Percentiles rank a stretch among this genome's conserved stretches.
phyloP scores from a whole-genome alignment of 2,113 vertebrate species.

The Amazona guildingii region DNA sequence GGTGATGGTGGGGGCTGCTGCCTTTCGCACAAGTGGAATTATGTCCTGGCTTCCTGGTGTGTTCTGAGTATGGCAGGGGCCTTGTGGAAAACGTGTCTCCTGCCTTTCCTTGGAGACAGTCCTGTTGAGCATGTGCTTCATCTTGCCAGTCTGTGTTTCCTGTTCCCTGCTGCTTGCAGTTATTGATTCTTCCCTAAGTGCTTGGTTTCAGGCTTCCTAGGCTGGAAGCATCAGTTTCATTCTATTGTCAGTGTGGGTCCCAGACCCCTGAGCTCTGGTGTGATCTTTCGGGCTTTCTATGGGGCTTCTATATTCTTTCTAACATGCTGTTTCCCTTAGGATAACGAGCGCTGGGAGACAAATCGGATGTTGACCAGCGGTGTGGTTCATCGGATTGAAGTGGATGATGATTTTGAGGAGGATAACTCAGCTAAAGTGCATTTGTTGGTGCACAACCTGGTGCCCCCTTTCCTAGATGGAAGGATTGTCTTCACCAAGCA shows the following conservation, averaged over 20 bases:
- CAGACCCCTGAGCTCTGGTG: neutral
- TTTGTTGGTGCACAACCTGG: slow-evolving; percentile 93
- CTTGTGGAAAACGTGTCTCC: neutral
- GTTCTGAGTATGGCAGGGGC: neutral
- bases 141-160: neutral
- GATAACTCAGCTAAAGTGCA: slow-evolving; percentile 96
- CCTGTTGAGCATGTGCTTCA: neutral
- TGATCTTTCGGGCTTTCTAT: neutral
- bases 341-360: slow-evolving; percentile 98
- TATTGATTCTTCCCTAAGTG: neutral
- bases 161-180: neutral
- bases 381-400: slow-evolving; percentile 95
- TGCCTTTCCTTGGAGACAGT: neutral
- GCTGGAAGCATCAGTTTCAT: neutral
- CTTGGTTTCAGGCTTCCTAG: neutral
- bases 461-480: slow-evolving; percentile 95
- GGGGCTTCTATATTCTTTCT: neutral
- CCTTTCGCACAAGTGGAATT: neutral
- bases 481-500: slow-evolving; percentile 99
- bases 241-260: neutral
- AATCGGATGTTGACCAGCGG: slow-evolving; percentile 99
- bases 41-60: neutral
- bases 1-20: neutral
- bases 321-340: slow-evolving; percentile 65
- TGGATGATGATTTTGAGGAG: slow-evolving; percentile 98